Conservation (phyloP, 2,113 vertebrate species). For the Lota lota region DNA sequence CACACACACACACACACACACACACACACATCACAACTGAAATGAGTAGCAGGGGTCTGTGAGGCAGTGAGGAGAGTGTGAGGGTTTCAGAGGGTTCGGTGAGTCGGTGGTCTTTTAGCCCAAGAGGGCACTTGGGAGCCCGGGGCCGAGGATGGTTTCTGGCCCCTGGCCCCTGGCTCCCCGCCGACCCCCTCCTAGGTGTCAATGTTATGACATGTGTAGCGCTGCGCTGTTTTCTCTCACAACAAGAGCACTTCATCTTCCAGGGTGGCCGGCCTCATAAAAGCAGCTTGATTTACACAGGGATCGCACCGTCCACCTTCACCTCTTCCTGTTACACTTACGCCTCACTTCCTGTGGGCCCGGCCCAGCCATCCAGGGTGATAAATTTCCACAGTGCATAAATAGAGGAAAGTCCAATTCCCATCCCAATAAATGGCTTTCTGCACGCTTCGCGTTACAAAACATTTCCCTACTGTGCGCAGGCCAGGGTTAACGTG, state of each 20-base stretch:
- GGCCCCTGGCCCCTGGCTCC: conserved; percentile 42
- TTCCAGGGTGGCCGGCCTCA: conserved; percentile 86
- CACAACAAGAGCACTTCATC: conserved; percentile 86
- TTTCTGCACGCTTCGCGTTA: conserved; percentile 16
- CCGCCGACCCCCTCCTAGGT: conserved; percentile 67
- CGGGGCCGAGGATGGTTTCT: conserved; percentile 52
- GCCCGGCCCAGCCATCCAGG: conserved; percentile 56
- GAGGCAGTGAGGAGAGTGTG: not conserved
- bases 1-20: no score
- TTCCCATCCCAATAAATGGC: conserved; percentile 31
- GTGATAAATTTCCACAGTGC: conserved; percentile 66
- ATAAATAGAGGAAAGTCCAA: conserved; percentile 46
- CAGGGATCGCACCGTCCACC: conserved; percentile 76
- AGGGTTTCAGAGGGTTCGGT: conserved; percentile 25
- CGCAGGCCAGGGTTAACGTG: conserved; percentile 20
- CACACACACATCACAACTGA: no score
- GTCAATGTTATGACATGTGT: conserved; percentile 88
- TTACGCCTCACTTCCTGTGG: conserved; percentile 79
- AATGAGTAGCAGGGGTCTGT: not conserved
- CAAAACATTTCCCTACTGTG: conserved; percentile 6
- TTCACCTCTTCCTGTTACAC: conserved; percentile 78
- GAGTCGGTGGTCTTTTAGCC: conserved; percentile 39
- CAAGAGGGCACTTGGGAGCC: conserved; percentile 65
- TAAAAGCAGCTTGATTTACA: conserved; percentile 86
- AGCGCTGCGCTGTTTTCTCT: conserved; percentile 86